A percentile compares a stretch with the other conserved stretches of the same genome.
Conservation (phyloP, 2,113 vertebrate species). For the Phyllopteryx taeniolatus region DNA sequence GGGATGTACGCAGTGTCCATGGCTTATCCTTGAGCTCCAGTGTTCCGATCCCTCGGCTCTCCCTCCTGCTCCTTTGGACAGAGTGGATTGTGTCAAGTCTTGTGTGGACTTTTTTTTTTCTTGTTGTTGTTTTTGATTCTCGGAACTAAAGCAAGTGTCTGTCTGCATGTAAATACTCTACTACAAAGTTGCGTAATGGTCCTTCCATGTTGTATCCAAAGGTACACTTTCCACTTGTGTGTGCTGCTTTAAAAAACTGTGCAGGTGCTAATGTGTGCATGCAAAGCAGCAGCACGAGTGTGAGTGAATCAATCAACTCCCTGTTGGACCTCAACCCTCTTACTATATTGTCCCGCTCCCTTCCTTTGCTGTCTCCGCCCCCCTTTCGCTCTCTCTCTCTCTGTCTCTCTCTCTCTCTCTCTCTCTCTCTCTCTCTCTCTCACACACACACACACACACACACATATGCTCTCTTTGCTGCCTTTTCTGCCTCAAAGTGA, state of each 20-base stretch:
- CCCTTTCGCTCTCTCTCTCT: constrained; percentile 54
- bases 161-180: constrained; percentile 28
- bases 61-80: constrained; percentile 63
- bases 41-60: constrained; percentile 74
- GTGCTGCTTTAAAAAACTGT: constrained; percentile 20
- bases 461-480: constrained; percentile 32
- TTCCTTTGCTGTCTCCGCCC: constrained; percentile 67
- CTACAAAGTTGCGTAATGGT: constrained; percentile 13
- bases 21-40: constrained; percentile 81
- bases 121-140: not conserved
- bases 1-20: constrained; percentile 79
- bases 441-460: constrained; percentile 20
- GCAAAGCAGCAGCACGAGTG: constrained; percentile 30
- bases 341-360: constrained; percentile 59
- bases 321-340: constrained; percentile 58
- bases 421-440: constrained; percentile 15
- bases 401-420: constrained; percentile 32
- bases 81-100: constrained; percentile 46
- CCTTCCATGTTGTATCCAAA: constrained; percentile 52
- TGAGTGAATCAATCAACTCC: constrained; percentile 48
- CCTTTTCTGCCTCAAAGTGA: constrained; percentile 62
- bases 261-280: constrained; percentile 23
- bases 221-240: constrained; percentile 1
- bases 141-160: constrained; percentile 26
- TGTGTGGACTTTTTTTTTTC: constrained; percentile 16